Evolutionary conservation across 2,888 invertebrate species (phyloP), one percentile per base, ranked within the genome.

Genomic region (Nysson spinosus): DNA sequence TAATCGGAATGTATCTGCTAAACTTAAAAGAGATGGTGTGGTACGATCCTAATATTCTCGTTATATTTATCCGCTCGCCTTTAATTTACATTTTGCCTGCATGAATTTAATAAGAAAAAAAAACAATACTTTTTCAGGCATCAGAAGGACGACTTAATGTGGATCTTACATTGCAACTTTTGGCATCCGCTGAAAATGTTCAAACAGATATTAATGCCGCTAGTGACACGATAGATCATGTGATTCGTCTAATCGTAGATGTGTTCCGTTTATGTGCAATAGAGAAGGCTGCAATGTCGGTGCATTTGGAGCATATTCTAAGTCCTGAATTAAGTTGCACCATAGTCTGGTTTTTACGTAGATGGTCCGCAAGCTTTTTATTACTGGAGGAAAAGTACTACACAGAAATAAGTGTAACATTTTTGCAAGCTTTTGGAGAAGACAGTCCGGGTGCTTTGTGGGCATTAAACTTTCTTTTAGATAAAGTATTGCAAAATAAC

Each of bases 241-340:
- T 88, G 9, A 85, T 87, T 75, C 91, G 95, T 78, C 87, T 96
- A 64, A 89, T 94, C 35, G 91, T 92, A 3, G 91, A 92, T 72
- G 90, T 95, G 4, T 90, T 96, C 58, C 91, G 93, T 39, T 88
- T 96, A 47, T 93, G 93, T 83, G 91, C 93, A 46, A 91, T 95
- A 75, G 94, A 96, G 83, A 92, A 92, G 68, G 91, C 92, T 1
- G 93, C 93, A 0, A 88, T 93, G 16, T 91, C 92, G 58, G 92
- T 92, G 0, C 93, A 92, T 56, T 88, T 94, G 62, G 88, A 89
- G 0, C 89, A 89, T 67, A 89, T 91, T 66, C 90, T 95, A 75
- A 95, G 95, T 83, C 95, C 95, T 0, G 94, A 95, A 85, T 90
- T 96, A 1, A 92, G 93, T 1, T 91, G 92, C 35, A 93, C 93